These are phyloP conservation scores for Sapajus apella DNA, from an alignment of 2,113 vertebrate species.

Conservation along the genomic window DNA sequence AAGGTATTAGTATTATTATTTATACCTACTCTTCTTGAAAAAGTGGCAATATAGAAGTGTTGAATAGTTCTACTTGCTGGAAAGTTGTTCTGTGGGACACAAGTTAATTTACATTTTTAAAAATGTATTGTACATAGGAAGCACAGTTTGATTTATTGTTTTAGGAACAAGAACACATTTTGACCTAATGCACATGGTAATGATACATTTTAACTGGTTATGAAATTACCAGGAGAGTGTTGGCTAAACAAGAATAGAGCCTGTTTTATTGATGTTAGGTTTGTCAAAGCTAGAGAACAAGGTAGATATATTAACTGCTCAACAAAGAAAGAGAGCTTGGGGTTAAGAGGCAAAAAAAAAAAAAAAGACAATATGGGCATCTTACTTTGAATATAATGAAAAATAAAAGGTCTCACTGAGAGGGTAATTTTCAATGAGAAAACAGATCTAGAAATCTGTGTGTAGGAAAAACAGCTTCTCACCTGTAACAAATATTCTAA, in stretches of 20 bases:
- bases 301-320: background rate
- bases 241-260: background rate
- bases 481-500: background rate
- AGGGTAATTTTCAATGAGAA: background rate
- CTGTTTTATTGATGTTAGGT: background rate
- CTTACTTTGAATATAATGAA: background rate
- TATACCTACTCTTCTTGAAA: slow-evolving; percentile 23
- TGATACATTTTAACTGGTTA: background rate
- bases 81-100: background rate
- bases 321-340: background rate
- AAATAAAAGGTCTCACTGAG: background rate
- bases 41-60: background rate
- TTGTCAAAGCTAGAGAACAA: background rate
- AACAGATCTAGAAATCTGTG: background rate
- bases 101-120: background rate
- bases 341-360: background rate
- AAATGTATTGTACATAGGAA: background rate
- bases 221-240: background rate
- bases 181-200: background rate
- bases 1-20: slow-evolving; percentile 63
- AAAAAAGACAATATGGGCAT: background rate
- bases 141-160: background rate
- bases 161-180: background rate
- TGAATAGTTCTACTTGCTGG: background rate
- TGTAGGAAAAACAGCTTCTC: background rate